These are phyloP conservation scores for Agrypnia vestita DNA, from an alignment of 1,140 invertebrate species.

Conservation along the genomic window DNA sequence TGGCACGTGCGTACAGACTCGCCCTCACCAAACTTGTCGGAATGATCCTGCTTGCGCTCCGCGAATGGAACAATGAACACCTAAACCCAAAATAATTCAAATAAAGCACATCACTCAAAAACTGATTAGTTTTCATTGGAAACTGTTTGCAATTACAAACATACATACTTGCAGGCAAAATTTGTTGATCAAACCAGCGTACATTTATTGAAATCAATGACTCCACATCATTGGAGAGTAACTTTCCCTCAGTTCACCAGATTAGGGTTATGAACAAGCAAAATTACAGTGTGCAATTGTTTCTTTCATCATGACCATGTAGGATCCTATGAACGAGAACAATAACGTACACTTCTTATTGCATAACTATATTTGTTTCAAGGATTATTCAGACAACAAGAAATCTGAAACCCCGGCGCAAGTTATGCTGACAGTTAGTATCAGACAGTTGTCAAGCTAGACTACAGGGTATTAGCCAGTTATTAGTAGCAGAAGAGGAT, in stretches of 20 bases:
- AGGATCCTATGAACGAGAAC: conserved; percentile 12
- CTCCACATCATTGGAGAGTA: no score
- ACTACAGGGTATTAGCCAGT: no score
- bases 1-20: conserved; percentile 92
- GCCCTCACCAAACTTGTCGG: conserved; percentile 92
- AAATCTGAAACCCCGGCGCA: conserved; percentile 39
- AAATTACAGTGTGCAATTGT: conserved; percentile 22
- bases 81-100: conserved; percentile 66
- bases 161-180: no score
- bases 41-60: conserved; percentile 89
- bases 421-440: conserved; percentile 28
- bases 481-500: no score
- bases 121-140: no score
- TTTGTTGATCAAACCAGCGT: no score
- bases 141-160: no score
- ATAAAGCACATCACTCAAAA: no score
- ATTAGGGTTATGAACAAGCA: no score
- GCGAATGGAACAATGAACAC: conserved; percentile 92
- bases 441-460: no score
- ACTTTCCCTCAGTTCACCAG: no score
- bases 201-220: no score
- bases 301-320: conserved; percentile 9
- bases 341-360: conserved; percentile 2
- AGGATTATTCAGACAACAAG: conserved; percentile 1
- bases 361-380: conserved; percentile 38